Percentiles rank a stretch among this genome's conserved stretches.
Conservation (phyloP, 2,113 vertebrate genomes). For the Tringa solitaria region DNA sequence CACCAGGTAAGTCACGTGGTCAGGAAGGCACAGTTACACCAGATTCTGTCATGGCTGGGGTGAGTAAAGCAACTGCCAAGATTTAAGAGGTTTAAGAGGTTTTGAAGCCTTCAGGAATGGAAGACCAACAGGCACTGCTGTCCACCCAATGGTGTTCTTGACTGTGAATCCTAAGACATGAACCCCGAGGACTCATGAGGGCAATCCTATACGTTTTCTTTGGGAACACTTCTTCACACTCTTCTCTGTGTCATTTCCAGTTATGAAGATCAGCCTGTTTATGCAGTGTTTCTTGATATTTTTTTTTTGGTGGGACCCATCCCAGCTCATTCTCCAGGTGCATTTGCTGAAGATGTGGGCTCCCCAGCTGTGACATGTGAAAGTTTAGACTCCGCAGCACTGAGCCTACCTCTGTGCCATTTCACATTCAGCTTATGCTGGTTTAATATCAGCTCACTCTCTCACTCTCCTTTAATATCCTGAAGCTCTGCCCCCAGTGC, state of each 20-base stretch:
- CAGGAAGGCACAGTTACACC: background rate
- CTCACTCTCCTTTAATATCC: background rate
- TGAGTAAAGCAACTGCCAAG: background rate
- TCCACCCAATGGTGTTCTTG: rapidly evolving
- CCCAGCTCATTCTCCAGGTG: background rate
- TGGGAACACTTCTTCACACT: background rate
- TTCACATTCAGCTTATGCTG: background rate
- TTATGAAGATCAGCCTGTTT: background rate
- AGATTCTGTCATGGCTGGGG: background rate
- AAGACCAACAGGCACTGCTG: background rate
- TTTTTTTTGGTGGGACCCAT: background rate
- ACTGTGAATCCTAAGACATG: background rate
- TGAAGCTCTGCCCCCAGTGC: background rate
- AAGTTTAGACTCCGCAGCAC: background rate
- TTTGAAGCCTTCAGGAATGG: background rate
- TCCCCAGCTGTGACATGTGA: rapidly evolving
- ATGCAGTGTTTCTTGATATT: background rate
- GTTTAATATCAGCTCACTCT: background rate
- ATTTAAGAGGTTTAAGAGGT: background rate
- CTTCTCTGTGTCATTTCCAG: background rate
- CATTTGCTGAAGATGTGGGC: background rate
- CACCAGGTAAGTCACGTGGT: background rate
- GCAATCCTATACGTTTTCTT: background rate
- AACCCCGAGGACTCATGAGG: background rate
- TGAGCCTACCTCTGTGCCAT: background rate